Evolutionary conservation across 2,113 vertebrate genomes (phyloP).

Genomic region (Bubalus kerabau): DNA sequence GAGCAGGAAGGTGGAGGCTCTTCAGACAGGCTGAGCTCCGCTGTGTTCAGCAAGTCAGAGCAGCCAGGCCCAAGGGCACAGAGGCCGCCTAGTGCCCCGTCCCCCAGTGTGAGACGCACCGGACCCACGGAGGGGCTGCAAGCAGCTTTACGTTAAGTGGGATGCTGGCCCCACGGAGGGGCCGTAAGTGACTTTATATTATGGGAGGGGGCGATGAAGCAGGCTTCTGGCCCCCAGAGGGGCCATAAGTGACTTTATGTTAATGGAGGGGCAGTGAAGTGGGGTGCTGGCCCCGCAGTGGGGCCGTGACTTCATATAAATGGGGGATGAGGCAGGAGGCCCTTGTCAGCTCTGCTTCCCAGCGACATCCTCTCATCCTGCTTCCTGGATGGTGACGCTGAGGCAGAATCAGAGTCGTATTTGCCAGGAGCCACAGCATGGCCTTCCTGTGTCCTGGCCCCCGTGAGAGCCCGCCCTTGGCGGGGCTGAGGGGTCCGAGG

Average conservation of each 20-base stretch:
- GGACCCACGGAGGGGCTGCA: background rate
- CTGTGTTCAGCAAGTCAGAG: accelerated
- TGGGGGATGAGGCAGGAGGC: background rate
- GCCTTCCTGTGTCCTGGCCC: background rate
- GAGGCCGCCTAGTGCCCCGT: background rate
- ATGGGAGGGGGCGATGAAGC: too few species aligned
- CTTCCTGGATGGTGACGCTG: slow-evolving; percentile 25
- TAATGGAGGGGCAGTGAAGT: accelerated
- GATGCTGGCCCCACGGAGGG: background rate
- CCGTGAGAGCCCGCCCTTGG: background rate
- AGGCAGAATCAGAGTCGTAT: slow-evolving; percentile 5
- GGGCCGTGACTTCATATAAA: background rate
- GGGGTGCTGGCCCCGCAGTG: accelerated
- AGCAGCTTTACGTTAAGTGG: accelerated
- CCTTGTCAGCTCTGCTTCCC: slow-evolving; percentile 1
- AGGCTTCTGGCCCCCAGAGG: too few species aligned
- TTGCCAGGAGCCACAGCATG: background rate
- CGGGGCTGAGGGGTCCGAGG: background rate
- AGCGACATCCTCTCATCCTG: background rate
- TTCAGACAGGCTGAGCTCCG: background rate
- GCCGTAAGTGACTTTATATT: background rate
- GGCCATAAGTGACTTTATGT: background rate
- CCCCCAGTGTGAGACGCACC: background rate
- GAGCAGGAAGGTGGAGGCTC: background rate
- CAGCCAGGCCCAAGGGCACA: accelerated